Evolutionary conservation across 2,888 invertebrate genomes (phyloP).

Genomic region (Acanthosepion esculentum): DNA sequence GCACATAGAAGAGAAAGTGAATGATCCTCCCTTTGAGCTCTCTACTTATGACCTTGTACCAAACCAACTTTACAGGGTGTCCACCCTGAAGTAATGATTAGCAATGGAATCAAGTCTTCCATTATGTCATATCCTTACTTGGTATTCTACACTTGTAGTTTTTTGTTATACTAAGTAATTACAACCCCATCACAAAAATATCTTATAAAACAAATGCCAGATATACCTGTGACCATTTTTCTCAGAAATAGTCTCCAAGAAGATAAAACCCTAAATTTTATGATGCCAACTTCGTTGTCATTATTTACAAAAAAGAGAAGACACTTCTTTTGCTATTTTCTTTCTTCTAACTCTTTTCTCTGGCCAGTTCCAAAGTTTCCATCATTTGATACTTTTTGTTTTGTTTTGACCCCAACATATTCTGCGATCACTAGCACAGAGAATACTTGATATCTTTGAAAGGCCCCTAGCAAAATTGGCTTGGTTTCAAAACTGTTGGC

Average conservation of each 20-base stretch:
- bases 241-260: neutral
- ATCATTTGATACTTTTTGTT: neutral
- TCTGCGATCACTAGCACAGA: neutral
- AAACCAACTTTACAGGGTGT: no score
- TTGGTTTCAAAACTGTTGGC: neutral
- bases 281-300: neutral
- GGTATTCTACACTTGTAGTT: no score
- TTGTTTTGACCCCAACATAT: neutral
- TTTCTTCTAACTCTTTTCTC: neutral
- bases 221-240: neutral
- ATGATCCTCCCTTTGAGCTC: no score
- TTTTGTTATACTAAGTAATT: no score
- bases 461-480: neutral
- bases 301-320: neutral
- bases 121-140: no score
- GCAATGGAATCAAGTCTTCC: no score
- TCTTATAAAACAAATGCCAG: no score
- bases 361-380: neutral
- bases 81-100: no score
- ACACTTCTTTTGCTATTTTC: neutral
- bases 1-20: no score
- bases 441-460: neutral
- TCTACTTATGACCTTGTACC: no score
- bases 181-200: no score
- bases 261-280: neutral